phyloP scores from a whole-genome alignment of 1,140 invertebrate species.

The Orchesella cincta region DNA sequence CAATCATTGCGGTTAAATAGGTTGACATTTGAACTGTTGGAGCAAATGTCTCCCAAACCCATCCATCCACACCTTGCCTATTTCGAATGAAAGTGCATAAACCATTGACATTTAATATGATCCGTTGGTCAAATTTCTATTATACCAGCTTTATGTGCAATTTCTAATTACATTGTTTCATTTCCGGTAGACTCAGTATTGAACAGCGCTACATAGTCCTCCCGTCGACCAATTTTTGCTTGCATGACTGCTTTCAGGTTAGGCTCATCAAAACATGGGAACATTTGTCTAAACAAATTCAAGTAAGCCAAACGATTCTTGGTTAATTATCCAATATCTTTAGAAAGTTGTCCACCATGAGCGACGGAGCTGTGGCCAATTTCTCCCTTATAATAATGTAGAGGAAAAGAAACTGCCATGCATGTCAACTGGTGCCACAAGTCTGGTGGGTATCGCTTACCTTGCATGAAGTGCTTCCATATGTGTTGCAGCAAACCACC shows the following conservation, averaged over 20 bases:
- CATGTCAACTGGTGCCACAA: no score
- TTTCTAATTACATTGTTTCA: conserved; percentile 58
- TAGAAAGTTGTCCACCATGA: no score
- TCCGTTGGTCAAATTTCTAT: not conserved
- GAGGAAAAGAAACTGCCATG: no score
- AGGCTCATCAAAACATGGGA: conserved; percentile 24
- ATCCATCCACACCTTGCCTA: not conserved
- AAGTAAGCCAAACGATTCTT: no score
- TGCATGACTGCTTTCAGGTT: not conserved
- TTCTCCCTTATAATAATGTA: no score
- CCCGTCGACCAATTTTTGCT: conserved; percentile 21
- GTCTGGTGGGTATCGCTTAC: no score
- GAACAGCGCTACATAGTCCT: conserved; percentile 62
- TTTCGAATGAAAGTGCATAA: not conserved
- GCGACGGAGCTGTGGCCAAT: no score
- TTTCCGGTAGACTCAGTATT: conserved; percentile 72
- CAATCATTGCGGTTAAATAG: conserved; percentile 30
- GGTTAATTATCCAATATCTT: no score
- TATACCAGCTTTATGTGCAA: no score
- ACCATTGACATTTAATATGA: not conserved
- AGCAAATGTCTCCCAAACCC: conserved; percentile 37
- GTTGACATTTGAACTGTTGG: conserved; percentile 37
- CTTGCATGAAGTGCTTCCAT: conserved; percentile 13
- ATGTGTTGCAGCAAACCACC: conserved; percentile 10
- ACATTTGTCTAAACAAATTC: conserved; percentile 23